Evolutionary conservation across 2,888 invertebrate species (phyloP).

Genomic region (Oscheius myriophilus): DNA sequence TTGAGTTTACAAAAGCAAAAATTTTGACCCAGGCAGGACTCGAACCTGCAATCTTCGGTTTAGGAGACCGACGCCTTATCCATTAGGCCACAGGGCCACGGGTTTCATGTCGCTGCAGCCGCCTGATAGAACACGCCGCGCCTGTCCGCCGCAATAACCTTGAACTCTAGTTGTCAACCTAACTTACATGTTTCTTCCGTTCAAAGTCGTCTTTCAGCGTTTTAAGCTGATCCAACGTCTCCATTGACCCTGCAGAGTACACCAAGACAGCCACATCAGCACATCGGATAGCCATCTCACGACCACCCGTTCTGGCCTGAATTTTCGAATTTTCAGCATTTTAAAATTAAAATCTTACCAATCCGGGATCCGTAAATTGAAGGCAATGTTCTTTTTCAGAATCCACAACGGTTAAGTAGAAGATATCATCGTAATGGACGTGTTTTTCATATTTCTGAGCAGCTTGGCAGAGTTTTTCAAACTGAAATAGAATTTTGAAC

Average conservation of each 20-base stretch:
- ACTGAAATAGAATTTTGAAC: no score
- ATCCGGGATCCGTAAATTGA: constrained; percentile 51
- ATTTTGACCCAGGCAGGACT: constrained; percentile 51
- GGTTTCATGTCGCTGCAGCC: no score
- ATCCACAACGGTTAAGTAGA: constrained; percentile 42
- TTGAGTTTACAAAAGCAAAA: constrained; percentile 1
- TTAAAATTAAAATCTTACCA: constrained; percentile 33
- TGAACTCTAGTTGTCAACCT: background rate
- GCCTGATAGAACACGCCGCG: background rate
- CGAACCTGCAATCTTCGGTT: constrained; percentile 67
- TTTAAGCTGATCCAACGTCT: constrained; percentile 34
- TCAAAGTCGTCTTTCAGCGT: constrained; percentile 30
- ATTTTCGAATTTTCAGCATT: background rate
- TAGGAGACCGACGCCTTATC: constrained; percentile 69
- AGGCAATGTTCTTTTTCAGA: constrained; percentile 36
- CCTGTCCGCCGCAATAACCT: background rate
- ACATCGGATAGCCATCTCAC: constrained; percentile 50
- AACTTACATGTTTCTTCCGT: constrained; percentile 42
- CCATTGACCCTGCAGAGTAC: constrained; percentile 38
- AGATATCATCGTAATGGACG: constrained; percentile 50
- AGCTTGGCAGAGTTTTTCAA: constrained; percentile 49
- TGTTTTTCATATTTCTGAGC: constrained; percentile 46
- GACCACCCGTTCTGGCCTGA: constrained; percentile 49
- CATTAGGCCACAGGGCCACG: constrained; percentile 50
- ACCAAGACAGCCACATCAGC: constrained; percentile 47